phyloP scores from a whole-genome alignment of 2,888 invertebrate genomes.

The Heliconius aoede region DNA sequence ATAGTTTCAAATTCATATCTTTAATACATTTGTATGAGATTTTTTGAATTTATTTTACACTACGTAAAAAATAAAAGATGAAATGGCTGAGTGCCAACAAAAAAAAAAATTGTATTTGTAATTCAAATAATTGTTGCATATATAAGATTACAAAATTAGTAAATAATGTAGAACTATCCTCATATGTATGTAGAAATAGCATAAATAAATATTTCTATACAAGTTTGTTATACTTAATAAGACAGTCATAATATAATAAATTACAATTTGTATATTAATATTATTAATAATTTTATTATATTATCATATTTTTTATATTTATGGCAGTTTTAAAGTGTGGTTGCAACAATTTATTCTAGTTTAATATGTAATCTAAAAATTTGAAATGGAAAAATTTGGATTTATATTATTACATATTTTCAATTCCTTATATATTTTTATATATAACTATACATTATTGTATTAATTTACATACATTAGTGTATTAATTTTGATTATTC shows the following conservation, averaged over 20 bases:
- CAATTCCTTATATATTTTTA: constrained; percentile 27
- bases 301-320: not conserved
- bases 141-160: not conserved
- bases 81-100: too few species aligned
- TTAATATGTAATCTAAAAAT: constrained; percentile 4
- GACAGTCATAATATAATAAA: constrained; percentile 10
- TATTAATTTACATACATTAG: constrained; percentile 8
- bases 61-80: too few species aligned
- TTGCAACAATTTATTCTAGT: constrained; percentile 15
- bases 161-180: not conserved
- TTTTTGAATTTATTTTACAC: too few species aligned
- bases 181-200: constrained; percentile 16
- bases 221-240: constrained; percentile 10
- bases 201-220: not conserved
- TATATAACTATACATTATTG: constrained; percentile 6
- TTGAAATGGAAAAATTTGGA: not conserved
- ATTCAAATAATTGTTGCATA: not conserved
- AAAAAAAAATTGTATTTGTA: too few species aligned
- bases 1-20: not conserved
- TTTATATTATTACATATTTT: constrained; percentile 5
- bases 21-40: too few species aligned
- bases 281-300: not conserved
- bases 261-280: not conserved
- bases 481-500: constrained; percentile 8
- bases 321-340: constrained; percentile 13